Percentiles rank a stretch among this genome's conserved stretches.
Conservation (phyloP, 1,140 invertebrate genomes). For the Diachasma alloeum region DNA sequence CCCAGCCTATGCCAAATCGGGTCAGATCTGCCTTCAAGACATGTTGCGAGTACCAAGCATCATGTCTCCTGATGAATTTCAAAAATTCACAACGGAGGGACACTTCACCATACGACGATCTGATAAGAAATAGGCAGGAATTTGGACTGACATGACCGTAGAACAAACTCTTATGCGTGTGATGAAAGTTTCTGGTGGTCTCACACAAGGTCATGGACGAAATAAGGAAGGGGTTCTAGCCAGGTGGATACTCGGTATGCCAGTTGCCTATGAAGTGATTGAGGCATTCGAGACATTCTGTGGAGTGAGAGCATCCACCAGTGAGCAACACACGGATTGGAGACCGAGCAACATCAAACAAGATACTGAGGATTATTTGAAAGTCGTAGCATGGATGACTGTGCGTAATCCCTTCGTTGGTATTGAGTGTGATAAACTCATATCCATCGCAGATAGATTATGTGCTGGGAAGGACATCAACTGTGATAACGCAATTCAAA, state of each 20-base stretch:
- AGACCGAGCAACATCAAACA: conserved; percentile 33
- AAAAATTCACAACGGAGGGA: conserved; percentile 39
- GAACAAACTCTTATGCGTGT: conserved; percentile 55
- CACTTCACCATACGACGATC: conserved; percentile 46
- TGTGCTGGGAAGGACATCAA: no score
- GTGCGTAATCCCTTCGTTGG: no score
- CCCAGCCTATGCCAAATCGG: conserved; percentile 50
- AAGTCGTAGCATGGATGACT: not conserved
- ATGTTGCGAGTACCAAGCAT: conserved; percentile 42
- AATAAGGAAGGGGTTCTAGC: no score
- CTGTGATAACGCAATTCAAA: no score
- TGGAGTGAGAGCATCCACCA: no score
- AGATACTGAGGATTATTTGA: conserved; percentile 43
- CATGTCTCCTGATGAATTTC: conserved; percentile 42
- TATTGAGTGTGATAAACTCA: no score
- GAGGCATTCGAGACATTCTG: no score
- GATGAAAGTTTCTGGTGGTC: conserved; percentile 32
- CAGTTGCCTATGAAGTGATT: no score
- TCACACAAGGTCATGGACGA: conserved; percentile 28
- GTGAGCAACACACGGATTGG: conserved; percentile 44
- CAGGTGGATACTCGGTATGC: no score
- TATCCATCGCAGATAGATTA: no score
- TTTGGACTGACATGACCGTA: conserved; percentile 55
- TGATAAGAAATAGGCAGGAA: conserved; percentile 56
- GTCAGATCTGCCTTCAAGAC: conserved; percentile 53